Evolutionary conservation across 2,888 invertebrate species (phyloP), one percentile per base, ranked within the genome.

Genomic region (Amphipyra berbera): DNA sequence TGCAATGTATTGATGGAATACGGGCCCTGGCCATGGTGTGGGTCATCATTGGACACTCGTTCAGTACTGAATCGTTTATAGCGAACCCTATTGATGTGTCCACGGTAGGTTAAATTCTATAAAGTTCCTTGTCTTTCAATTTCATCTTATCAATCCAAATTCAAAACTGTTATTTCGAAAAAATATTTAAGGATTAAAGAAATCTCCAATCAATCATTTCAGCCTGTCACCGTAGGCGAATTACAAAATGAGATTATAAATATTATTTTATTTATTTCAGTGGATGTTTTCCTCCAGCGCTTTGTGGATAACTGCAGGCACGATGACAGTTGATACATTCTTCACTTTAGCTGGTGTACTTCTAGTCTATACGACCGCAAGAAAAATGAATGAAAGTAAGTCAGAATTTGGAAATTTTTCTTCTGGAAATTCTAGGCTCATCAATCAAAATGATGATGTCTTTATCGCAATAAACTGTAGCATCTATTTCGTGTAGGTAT

Each of bases 241-340:
- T 21, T 21, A 21, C 21, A 21, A 21, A 21, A 21, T 21, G 21
- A 21, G 21, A 21, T 2, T 21, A 21, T 21, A 21, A 21, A 21
- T 21, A 13, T 52, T 40, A 7, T 7, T 30, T 30, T 30, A 6
- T 30, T 30, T 30, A 30, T 30, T 30, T 52, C 55, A 83, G 82
- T 81, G 76, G 79, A 5, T 76, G 21, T 21, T 46, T 42, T 67
- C 73, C 8, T 52, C 59, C 5, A 21, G 62, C 1, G 64, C 82
- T 75, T 86, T 90, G 81, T 95, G 82, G 95, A 89, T 78, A 76
- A 81, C 86, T 21, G 73, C 88, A 0, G 89, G 82, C 0, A 84
- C 95, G 2, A 91, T 96, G 1, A 94, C 96, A 10, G 96, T 96
- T 0, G 97, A 97, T 71, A 96, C 96, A 0, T 97, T 97, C 83